Conservation (phyloP, 1,140 invertebrate species). For the Andrena cerasifolii region DNA sequence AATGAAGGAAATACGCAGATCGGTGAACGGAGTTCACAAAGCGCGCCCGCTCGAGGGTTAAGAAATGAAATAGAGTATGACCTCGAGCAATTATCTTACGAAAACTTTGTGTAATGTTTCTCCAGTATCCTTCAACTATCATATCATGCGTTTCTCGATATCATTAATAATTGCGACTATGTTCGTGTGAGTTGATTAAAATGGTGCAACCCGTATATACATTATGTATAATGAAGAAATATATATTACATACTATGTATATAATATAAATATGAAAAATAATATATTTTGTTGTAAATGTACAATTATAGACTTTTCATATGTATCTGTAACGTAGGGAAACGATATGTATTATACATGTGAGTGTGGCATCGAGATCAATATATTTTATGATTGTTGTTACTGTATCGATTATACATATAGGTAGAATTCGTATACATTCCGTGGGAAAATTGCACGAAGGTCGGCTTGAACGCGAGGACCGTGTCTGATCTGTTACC, state of each 20-base stretch:
- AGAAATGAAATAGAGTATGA: too few relatives aligned
- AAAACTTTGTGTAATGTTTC: too few relatives aligned
- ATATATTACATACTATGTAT: conserved; percentile 34
- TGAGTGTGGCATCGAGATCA: conserved; percentile 38
- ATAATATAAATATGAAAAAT: conserved; percentile 27
- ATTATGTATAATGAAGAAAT: not conserved
- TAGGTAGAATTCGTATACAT: not conserved
- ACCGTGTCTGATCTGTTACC: conserved; percentile 13
- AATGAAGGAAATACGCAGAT: too few relatives aligned
- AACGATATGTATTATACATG: conserved; percentile 43
- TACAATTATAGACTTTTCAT: conserved; percentile 47
- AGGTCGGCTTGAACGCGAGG: not conserved
- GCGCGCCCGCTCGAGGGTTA: too few relatives aligned
- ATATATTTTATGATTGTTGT: conserved; percentile 57
- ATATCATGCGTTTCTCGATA: too few relatives aligned
- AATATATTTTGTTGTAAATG: conserved; percentile 71
- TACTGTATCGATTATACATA: conserved; percentile 12
- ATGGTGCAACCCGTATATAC: not conserved
- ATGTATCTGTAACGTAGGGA: conserved; percentile 40
- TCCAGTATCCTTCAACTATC: too few relatives aligned
- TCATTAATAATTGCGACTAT: too few relatives aligned
- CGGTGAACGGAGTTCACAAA: too few relatives aligned
- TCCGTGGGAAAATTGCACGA: not conserved
- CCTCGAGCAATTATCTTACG: too few relatives aligned
- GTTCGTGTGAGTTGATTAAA: too few relatives aligned